Percentiles rank a stretch among this genome's conserved stretches.
Conservation (phyloP, 2,888 invertebrate species). For the Morinoia aosen region DNA sequence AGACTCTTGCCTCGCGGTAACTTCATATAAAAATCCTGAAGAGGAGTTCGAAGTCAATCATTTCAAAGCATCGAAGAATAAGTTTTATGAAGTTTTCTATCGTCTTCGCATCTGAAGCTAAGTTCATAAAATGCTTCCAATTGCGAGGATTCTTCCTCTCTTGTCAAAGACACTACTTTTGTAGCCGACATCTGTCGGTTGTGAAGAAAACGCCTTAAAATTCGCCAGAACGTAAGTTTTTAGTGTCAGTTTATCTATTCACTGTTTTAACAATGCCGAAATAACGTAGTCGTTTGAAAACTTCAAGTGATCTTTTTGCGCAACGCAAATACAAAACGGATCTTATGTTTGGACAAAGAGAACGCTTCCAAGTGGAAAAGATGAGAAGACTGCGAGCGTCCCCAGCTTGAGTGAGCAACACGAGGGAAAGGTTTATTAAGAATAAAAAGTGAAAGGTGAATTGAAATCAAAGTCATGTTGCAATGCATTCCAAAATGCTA, state of each 20-base stretch:
- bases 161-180: background rate
- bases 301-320: background rate
- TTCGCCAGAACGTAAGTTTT: background rate
- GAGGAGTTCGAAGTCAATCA: background rate
- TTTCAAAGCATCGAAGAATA: background rate
- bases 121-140: background rate
- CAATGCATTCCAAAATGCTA: no score
- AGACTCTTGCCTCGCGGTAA: background rate
- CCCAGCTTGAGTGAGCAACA: no score
- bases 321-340: background rate
- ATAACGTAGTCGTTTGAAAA: background rate
- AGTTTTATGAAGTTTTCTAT: background rate
- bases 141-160: background rate
- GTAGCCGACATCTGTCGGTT: background rate
- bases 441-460: no score
- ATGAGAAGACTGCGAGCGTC: background rate
- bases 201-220: background rate
- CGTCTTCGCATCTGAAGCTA: background rate
- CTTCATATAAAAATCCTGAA: background rate
- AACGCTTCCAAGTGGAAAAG: background rate
- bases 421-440: no score
- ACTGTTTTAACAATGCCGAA: background rate
- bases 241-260: background rate
- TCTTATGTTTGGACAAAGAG: background rate
- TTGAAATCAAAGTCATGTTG: no score